Percentiles rank a stretch among this genome's conserved stretches.
These are phyloP conservation scores for Chironomus riparius DNA, from an alignment of 2,888 invertebrate species.

Conservation along the genomic window DNA sequence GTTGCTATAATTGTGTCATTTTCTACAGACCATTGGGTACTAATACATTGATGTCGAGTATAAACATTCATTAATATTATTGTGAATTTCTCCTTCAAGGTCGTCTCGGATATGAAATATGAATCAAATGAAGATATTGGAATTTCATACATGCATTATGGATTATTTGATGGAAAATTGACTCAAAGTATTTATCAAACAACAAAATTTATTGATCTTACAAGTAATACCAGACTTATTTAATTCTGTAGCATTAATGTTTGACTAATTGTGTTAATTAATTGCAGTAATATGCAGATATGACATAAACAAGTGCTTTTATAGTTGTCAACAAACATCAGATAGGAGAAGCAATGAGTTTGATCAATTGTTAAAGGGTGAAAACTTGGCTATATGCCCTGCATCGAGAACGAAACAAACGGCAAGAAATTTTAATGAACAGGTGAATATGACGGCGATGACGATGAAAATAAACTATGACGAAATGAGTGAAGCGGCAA, in stretches of 20 bases:
- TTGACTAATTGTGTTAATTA: constrained; percentile 24
- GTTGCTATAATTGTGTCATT: constrained; percentile 31
- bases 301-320: constrained; percentile 39
- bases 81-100: constrained; percentile 27
- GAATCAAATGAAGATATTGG: constrained; percentile 19
- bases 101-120: constrained; percentile 30
- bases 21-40: constrained; percentile 33
- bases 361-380: constrained; percentile 33
- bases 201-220: constrained; percentile 32
- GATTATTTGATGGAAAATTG: constrained; percentile 32
- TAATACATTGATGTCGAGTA: background rate
- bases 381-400: constrained; percentile 29
- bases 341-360: constrained; percentile 34
- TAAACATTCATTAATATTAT: background rate
- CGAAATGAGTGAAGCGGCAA: background rate
- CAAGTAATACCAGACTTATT: constrained; percentile 33
- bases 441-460: constrained; percentile 10
- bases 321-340: constrained; percentile 36
- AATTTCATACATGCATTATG: constrained; percentile 30
- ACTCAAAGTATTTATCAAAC: constrained; percentile 31
- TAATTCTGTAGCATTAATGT: constrained; percentile 23
- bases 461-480: background rate
- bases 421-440: constrained; percentile 11
- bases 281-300: constrained; percentile 40
- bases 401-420: background rate